Base-by-base conservation (phyloP, 23 tunicate genomes). In the Clavelina lepadiformis region DNA sequence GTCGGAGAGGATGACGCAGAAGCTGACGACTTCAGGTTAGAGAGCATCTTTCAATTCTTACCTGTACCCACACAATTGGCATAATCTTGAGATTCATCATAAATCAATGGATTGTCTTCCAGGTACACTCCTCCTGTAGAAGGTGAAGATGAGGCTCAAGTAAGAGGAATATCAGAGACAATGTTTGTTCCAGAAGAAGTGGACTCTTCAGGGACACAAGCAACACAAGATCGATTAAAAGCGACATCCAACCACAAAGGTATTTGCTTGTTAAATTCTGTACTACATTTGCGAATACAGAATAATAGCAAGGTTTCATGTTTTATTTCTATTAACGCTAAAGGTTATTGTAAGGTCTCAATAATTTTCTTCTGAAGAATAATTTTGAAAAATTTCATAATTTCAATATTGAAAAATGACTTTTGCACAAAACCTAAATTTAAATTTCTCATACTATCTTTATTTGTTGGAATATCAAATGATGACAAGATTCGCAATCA, bases 1-100 rank as follows among this genome's bases (percentile, higher is more conserved):
- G 91, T 61, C 13, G 85, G 81, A 13, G 89, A 86, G 28, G 99
- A 86, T 65, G 99, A 85, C 55, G 82, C 65, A 51, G 97, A 81
- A 45, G 82, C 83, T 32, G 92, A 75, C 45, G 82, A 59, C 25
- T 58, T 37, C 37, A 45, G 38, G 82, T 82, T 54, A 5, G 82
- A 11, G 15, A 44, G 15, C 15, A 11, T 11, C 15, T 44, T 15
- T 11, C 13, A 11, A 15, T 15, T 15, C 15, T 44, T 11, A 44
- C 15, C 15, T 11, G 49, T 44, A 44, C 15, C 15, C 15, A 13
- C 15, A 44, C 13, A 44, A 44, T 44, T 15, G 15, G 15, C 15
- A n/a, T 25, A 56, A 26, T 56, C 28, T 0, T 15, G 0, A 15
- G 0, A 55, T 18, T 18, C 11, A 13, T 25, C 73, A 27, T 45